A percentile compares a stretch with the other conserved stretches of the same genome.
Evolutionary conservation across 1,140 invertebrate genomes (phyloP).

Genomic region (Heliothis subflexa): DNA sequence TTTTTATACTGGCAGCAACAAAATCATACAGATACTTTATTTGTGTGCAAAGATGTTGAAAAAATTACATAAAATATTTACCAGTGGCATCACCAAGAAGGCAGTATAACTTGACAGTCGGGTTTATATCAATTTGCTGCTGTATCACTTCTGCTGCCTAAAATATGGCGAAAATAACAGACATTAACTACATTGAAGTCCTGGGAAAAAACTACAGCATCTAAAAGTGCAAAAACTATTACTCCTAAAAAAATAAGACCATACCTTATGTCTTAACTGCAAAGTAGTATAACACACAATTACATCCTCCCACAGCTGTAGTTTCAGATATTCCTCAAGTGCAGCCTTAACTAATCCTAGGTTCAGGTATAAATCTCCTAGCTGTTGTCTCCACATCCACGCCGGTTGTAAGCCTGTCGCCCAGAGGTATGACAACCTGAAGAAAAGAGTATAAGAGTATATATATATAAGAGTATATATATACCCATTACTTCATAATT

Average conservation of each 20-base stretch:
- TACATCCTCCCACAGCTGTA: constrained; percentile 97
- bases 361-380: constrained; percentile 92
- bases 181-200: neutral
- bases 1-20: neutral
- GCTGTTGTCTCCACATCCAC: constrained; percentile 91
- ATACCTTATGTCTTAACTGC: constrained; percentile 93
- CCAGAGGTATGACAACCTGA: constrained; percentile 88
- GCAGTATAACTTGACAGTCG: constrained; percentile 95
- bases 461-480: too few relatives aligned
- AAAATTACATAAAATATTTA: constrained; percentile 48
- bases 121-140: constrained; percentile 92
- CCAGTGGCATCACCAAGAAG: constrained; percentile 90
- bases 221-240: neutral
- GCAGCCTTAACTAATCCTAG: constrained; percentile 94
- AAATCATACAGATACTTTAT: neutral
- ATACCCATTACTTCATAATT: too few relatives aligned
- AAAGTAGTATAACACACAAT: constrained; percentile 95
- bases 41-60: too few relatives aligned
- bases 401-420: constrained; percentile 89
- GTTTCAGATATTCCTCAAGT: constrained; percentile 92
- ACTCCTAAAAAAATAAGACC: neutral
- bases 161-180: constrained; percentile 56
- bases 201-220: neutral
- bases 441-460: neutral
- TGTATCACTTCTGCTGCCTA: constrained; percentile 95